A percentile compares a stretch with the other conserved stretches of the same genome.
phyloP scores from a whole-genome alignment of 2,113 vertebrate genomes.

The Stercorarius parasiticus region DNA sequence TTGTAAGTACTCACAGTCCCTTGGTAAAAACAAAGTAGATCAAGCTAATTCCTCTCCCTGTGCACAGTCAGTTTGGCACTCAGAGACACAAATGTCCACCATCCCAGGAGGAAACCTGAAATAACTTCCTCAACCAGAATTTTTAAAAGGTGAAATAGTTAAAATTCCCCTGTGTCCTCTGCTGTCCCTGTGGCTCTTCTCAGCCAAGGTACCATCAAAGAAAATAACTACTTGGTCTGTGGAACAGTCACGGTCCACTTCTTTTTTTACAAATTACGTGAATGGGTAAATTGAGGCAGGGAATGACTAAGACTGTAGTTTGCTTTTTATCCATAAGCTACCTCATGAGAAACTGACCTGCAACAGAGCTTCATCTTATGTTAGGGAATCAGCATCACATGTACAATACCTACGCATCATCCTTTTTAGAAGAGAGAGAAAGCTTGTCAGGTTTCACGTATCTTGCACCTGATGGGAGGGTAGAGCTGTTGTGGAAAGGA shows the following conservation, averaged over 20 bases:
- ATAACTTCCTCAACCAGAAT: background rate
- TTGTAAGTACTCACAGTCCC: background rate
- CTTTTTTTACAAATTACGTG: background rate
- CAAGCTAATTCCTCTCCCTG: background rate
- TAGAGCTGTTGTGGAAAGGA: background rate
- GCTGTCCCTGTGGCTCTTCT: background rate
- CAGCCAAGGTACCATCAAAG: background rate
- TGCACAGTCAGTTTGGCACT: background rate
- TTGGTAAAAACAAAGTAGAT: background rate
- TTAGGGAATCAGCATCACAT: background rate
- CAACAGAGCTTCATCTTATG: background rate
- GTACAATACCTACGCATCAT: background rate
- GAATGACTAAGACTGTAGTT: background rate
- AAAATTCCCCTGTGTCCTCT: background rate
- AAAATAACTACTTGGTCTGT: background rate
- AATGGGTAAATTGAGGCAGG: background rate
- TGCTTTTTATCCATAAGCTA: background rate
- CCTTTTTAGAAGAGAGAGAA: background rate
- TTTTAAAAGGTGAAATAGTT: background rate
- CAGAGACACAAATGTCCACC: background rate
- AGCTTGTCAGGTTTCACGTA: background rate
- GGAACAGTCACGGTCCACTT: background rate
- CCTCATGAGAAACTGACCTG: background rate
- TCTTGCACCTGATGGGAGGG: background rate
- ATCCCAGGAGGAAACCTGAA: background rate